Percentiles rank a stretch among this genome's conserved stretches.
These are phyloP conservation scores for Clostera curtula DNA, from an alignment of 2,888 invertebrate species.

Conservation along the genomic window DNA sequence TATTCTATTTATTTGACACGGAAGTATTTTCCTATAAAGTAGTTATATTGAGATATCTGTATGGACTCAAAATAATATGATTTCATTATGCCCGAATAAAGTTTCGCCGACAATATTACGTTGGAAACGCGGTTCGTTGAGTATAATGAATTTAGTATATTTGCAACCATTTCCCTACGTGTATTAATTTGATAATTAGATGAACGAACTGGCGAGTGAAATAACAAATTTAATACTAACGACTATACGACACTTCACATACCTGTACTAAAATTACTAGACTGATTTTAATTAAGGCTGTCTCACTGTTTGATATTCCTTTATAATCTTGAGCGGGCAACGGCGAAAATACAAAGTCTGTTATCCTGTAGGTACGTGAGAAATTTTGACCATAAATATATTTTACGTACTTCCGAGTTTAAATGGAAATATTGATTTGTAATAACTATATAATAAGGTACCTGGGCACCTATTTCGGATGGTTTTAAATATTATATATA, in stretches of 20 bases:
- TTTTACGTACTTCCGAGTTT: too few species aligned
- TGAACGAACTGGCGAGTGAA: slow-evolving; percentile 8
- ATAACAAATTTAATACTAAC: slow-evolving; percentile 6
- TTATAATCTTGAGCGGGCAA: slow-evolving; percentile 5
- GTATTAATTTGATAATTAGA: neutral
- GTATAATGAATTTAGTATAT: neutral
- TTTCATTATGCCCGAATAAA: too few species aligned
- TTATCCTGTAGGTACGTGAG: too few species aligned
- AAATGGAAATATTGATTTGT: too few species aligned
- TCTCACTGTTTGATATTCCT: slow-evolving; percentile 20
- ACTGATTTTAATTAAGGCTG: slow-evolving; percentile 21
- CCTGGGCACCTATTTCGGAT: too few species aligned
- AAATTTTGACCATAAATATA: too few species aligned
- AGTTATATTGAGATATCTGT: too few species aligned
- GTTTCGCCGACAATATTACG: neutral
- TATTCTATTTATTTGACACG: too few species aligned
- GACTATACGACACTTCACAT: slow-evolving; percentile 4
- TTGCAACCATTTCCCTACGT: neutral
- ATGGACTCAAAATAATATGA: too few species aligned
- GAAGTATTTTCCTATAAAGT: too few species aligned
- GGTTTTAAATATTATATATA: too few species aligned
- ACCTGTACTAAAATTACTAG: slow-evolving; percentile 11
- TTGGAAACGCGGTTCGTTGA: neutral
- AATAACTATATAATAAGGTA: too few species aligned
- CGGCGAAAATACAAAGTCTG: slow-evolving; percentile 3